Evolutionary conservation across 2,888 invertebrate genomes (phyloP), one percentile per base, ranked within the genome.

Genomic region (Drosophila nigricruria): DNA sequence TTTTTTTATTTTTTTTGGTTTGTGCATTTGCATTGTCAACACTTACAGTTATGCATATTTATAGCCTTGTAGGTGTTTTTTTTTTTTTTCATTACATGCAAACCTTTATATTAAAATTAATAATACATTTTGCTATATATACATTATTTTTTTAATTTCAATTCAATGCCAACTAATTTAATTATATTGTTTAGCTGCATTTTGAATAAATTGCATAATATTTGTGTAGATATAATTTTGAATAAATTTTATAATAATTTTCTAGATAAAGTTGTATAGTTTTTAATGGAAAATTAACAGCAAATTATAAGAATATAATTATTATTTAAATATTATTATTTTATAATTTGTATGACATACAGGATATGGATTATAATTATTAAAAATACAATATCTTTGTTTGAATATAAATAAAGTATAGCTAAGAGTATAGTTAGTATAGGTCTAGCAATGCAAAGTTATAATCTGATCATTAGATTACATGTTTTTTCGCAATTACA

Each of bases 11-110:
- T 40, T 36, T 42, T 52, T 18, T 40, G 10, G 20, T 23, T 36
- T 34, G 30, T 57, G 52, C 34, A 64, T 63, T 67, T 73, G 45
- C 69, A 64, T 65, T 74, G 77, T 76, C 77, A 71, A 71, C 70
- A 67, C 65, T 73, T 66, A 62, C 40, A 60, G 60, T 47, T 80
- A 63, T 66, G 38, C 47, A 74, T 57, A 60, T 61, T 42, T 73
- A 64, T 47, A 25, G 50, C 18, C 65, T 68, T 54, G 54, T 54
- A 32, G 45, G 49, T 60, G 70, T 49, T 9, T 20, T 20, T 38
- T 16, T 43, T 42, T 12, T 25, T 32, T 57, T 47, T 36, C 27
- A 23, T 25, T 47, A 8, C 16, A 30, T 25, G 25, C 23, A 43
- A 45, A 40, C 16, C 34, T 34, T 50, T 50, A 50, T 18, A 50